Evolutionary conservation across 2,888 invertebrate genomes (phyloP).

Genomic region (Epistrophe eligans): DNA sequence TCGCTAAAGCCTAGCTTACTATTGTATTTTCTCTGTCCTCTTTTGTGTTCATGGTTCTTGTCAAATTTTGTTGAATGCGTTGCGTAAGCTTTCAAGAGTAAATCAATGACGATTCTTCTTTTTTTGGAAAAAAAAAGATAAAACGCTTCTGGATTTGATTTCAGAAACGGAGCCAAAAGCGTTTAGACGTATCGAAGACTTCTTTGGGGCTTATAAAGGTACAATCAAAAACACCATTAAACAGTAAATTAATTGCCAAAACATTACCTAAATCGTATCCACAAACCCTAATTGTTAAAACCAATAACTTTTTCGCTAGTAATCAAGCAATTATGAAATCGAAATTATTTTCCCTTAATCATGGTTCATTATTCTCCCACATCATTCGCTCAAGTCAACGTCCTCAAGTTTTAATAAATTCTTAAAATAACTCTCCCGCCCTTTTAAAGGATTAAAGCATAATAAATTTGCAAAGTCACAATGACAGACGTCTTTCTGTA

Average conservation of each 20-base stretch:
- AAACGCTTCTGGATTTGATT: no score
- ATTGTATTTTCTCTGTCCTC: no score
- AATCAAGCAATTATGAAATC: slow-evolving; percentile 64
- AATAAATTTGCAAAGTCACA: slow-evolving; percentile 46
- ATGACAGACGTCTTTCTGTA: slow-evolving; percentile 51
- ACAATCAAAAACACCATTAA: neutral
- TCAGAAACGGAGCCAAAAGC: no score
- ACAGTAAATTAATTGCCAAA: slow-evolving; percentile 7
- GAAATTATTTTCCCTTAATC: slow-evolving; percentile 61
- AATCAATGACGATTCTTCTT: no score
- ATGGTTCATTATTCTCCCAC: neutral
- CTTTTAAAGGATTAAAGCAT: neutral
- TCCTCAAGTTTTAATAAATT: slow-evolving; percentile 39
- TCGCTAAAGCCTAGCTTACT: no score
- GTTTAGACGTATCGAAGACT: no score
- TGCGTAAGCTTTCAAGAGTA: no score
- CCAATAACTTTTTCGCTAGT: slow-evolving; percentile 58
- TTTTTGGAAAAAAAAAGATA: no score
- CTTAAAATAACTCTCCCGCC: slow-evolving; percentile 13
- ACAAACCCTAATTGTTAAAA: slow-evolving; percentile 40
- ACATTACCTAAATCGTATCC: slow-evolving; percentile 3
- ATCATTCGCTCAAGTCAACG: slow-evolving; percentile 44
- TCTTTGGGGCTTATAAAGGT: no score
- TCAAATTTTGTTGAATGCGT: no score
- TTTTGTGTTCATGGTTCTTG: no score